Base-by-base conservation (phyloP, 2,797 vertebrate genomes). In the Rhinogobio ventralis region DNA sequence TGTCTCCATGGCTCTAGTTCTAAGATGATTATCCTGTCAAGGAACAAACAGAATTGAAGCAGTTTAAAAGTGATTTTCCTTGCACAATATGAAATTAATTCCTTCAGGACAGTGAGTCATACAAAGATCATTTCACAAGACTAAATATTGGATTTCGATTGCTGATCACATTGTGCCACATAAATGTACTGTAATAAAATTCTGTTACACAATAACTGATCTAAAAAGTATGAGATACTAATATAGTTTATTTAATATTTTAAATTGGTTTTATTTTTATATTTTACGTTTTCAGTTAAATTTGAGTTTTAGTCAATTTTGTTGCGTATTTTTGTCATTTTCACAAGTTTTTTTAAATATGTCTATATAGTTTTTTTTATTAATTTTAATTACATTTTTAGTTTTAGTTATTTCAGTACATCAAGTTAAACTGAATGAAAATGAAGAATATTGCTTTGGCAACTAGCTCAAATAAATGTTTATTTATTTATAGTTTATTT, bases 1-100 rank as follows among this genome's bases (percentile, higher is more conserved):
- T 78, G 91, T 93, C 86, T 95, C 97, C 95, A 97, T 95, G 92
- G 90, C 91, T 94, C 92, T 94, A 91, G 88, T 85, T 93, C 92
- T 91, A 91, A 94, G 94, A 95, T 91, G 91, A 91, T 94, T 94
- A 94, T 90, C 93, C 95, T 96, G 74, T 39, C 55, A 85, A 74
- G 11, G 42, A 30, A 69, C 10, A 60, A 25, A 33, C 68, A 30
- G 66, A 14, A 66, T 2, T 30, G 30, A 33, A 11, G 30, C 51
- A 14, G 8, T 68, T 79, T 51, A 23, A 33, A 57, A 49, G 45
- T 0, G 25, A 45, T n/a, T 51, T 46, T 2, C 4, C 25, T 60
- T 82, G 53, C 68, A 33, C 25, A 82, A 45, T 73, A 30, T 30
- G 4, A 57, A 33, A 36, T 10, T 7, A 10, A 62, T 55, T 28